phyloP scores from a whole-genome alignment of 2,888 invertebrate species.

The Anodontia alba region DNA sequence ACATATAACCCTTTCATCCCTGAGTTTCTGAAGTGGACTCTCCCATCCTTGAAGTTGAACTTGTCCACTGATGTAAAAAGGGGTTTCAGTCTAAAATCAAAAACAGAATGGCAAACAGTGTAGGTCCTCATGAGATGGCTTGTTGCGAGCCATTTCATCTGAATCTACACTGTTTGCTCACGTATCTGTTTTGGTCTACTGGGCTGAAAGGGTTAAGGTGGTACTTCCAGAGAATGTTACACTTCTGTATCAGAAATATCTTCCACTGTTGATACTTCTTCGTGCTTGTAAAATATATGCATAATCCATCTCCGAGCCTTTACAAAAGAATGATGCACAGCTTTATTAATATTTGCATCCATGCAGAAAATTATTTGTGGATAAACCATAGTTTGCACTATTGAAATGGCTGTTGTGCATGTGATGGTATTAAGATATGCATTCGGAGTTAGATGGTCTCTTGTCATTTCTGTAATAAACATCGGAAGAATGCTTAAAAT shows the following conservation, averaged over 20 bases:
- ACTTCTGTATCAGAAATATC: slow-evolving; percentile 69
- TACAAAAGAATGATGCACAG: slow-evolving; percentile 62
- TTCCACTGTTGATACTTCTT: slow-evolving; percentile 62
- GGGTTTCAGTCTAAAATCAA: too few relatives aligned
- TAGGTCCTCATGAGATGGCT: too few relatives aligned
- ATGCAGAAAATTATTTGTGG: slow-evolving; percentile 78
- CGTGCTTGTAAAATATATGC: slow-evolving; percentile 52
- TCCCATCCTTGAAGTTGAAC: too few relatives aligned
- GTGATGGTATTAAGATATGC: slow-evolving; percentile 75
- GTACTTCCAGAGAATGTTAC: too few relatives aligned
- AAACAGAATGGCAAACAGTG: too few relatives aligned
- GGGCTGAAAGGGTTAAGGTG: too few relatives aligned
- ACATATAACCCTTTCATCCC: too few relatives aligned
- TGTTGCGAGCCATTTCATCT: too few relatives aligned
- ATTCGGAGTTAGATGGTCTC: slow-evolving; percentile 58
- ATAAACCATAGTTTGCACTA: slow-evolving; percentile 77
- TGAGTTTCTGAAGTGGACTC: too few relatives aligned
- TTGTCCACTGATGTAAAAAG: too few relatives aligned
- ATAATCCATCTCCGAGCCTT: slow-evolving; percentile 55
- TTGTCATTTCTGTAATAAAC: slow-evolving; percentile 72
- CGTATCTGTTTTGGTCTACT: too few relatives aligned
- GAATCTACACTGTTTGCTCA: too few relatives aligned
- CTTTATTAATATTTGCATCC: slow-evolving; percentile 70
- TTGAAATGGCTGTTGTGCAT: slow-evolving; percentile 74
- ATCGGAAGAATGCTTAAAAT: slow-evolving; percentile 74